Conservation (phyloP, 2,888 invertebrate species). For the Hemistola chrysoprasaria region DNA sequence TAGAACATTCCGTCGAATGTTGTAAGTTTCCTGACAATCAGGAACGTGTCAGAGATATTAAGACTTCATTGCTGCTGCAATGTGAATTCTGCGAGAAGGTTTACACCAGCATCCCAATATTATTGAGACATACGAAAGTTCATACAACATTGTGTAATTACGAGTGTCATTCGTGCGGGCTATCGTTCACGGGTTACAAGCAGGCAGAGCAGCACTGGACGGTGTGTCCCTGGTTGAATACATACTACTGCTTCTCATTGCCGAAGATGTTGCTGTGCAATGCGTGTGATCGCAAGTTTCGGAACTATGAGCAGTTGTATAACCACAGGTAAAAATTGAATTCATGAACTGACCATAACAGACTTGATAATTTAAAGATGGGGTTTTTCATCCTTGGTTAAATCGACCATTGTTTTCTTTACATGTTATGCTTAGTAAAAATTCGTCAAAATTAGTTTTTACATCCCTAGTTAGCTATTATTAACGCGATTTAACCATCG, state of each 20-base stretch:
- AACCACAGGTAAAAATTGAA: slow-evolving; percentile 67
- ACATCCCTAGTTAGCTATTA: no score
- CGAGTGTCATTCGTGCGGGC: slow-evolving; percentile 81
- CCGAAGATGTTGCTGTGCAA: slow-evolving; percentile 72
- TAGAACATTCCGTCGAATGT: slow-evolving; percentile 60
- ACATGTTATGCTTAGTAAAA: no score
- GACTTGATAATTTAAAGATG: no score
- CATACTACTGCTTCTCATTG: slow-evolving; percentile 62
- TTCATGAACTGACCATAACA: no score
- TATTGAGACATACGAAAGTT: slow-evolving; percentile 63
- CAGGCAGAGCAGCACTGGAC: slow-evolving; percentile 69
- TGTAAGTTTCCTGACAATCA: slow-evolving; percentile 46
- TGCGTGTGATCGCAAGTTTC: slow-evolving; percentile 73
- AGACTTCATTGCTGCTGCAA: slow-evolving; percentile 68
- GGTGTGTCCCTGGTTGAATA: slow-evolving; percentile 63
- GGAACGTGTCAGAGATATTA: slow-evolving; percentile 63
- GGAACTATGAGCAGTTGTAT: slow-evolving; percentile 73
- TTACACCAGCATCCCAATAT: slow-evolving; percentile 68
- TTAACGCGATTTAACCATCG: no score
- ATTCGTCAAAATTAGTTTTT: no score
- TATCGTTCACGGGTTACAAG: slow-evolving; percentile 61
- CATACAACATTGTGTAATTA: slow-evolving; percentile 86
- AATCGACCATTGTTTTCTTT: no score
- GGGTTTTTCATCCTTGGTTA: no score
- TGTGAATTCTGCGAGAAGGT: slow-evolving; percentile 77